Base-by-base conservation (phyloP, 2,888 invertebrate genomes). In the Caenorhabditis japonica region DNA sequence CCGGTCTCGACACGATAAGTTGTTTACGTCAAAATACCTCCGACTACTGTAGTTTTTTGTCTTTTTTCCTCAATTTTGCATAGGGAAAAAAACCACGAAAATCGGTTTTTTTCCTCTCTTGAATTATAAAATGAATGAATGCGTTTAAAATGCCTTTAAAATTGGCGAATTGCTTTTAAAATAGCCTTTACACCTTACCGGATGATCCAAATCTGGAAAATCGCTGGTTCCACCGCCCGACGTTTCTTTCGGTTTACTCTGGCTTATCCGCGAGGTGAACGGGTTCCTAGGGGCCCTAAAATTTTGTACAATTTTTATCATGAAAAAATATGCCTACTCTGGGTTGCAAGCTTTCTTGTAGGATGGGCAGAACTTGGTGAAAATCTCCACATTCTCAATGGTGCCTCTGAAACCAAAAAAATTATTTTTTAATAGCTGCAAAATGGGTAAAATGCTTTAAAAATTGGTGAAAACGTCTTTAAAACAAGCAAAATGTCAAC, bases 141-240 rank as follows among this genome's bases (percentile, higher is more conserved):
- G n/a, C n/a, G n/a, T n/a, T n/a, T n/a, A n/a, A n/a, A n/a, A n/a
- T n/a, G n/a, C n/a, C n/a, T n/a, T n/a, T n/a, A n/a, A n/a, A n/a
- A n/a, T n/a, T n/a, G n/a, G n/a, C n/a, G n/a, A n/a, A n/a, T n/a
- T n/a, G n/a, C n/a, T n/a, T n/a, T n/a, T n/a, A n/a, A n/a, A n/a
- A 52, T 19, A 34, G 34, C 10, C 23, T 46, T 25, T 19, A 13
- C 25, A 12, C 1, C 36, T 44, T 34, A 60, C 74, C 21, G 78
- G 76, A 38, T 73, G 58, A 4, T 76, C 75, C 7, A 79, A 41
- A 46, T 79, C 79, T 3, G 79, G 79, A 47, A 79, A 79, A n/a
- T 75, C 74, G 10, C 30, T 30, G 1, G 33, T 27, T 10, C 30
- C 41, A 1, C 41, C 53, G 7, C 59, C 61, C 8, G 52, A 15